These are phyloP conservation scores for Anagrus nilaparvatae DNA, from an alignment of 1,140 invertebrate species.

Conservation along the genomic window DNA sequence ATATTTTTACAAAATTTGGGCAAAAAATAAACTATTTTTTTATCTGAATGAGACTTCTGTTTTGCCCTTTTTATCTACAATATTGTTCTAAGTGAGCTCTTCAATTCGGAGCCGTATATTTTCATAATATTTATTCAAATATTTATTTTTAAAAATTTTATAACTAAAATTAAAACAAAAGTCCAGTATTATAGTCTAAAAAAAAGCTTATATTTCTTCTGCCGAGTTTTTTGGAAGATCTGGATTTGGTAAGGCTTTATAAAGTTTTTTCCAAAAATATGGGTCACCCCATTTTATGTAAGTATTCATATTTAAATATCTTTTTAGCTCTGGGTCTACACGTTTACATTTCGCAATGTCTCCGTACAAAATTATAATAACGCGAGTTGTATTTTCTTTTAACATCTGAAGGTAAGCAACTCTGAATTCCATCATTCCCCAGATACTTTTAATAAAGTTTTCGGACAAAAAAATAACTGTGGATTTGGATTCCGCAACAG, in stretches of 20 bases:
- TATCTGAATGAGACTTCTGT: too few species aligned
- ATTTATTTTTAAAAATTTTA: too few species aligned
- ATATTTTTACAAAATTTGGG: too few species aligned
- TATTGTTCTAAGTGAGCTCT: too few species aligned
- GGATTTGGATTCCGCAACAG: slow-evolving; percentile 65
- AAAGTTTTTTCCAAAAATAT: slow-evolving; percentile 77
- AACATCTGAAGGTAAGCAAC: slow-evolving; percentile 67
- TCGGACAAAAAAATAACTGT: slow-evolving; percentile 76
- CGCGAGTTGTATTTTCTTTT: slow-evolving; percentile 55
- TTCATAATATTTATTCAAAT: too few species aligned
- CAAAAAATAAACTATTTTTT: too few species aligned
- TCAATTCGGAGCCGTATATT: too few species aligned
- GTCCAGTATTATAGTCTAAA: too few species aligned
- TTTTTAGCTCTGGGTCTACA: slow-evolving; percentile 62
- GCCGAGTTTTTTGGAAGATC: too few species aligned
- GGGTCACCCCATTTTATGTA: slow-evolving; percentile 76
- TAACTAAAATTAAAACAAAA: too few species aligned
- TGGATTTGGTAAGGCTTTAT: slow-evolving; percentile 57
- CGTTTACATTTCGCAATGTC: slow-evolving; percentile 55
- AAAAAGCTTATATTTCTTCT: too few species aligned
- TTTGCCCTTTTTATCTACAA: too few species aligned
- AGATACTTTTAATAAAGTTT: slow-evolving; percentile 71
- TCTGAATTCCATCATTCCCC: slow-evolving; percentile 79
- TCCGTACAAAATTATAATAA: slow-evolving; percentile 70
- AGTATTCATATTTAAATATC: slow-evolving; percentile 77